Conservation (phyloP, 1,140 invertebrate species). For the Pachypsylla venusta region DNA sequence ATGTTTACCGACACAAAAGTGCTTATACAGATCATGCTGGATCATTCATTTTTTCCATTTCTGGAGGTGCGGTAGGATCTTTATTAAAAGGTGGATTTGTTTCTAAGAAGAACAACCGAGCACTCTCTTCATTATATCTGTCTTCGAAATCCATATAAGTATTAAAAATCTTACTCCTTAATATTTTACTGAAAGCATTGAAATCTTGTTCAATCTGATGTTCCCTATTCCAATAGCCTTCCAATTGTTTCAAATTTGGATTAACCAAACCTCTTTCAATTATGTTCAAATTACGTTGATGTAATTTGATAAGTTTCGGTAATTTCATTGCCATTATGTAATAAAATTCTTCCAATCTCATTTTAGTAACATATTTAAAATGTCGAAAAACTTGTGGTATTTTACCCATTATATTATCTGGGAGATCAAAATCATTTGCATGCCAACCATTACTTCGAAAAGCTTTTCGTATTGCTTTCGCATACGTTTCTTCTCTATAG, state of each 20-base stretch:
- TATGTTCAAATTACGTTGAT: neutral
- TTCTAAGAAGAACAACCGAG: neutral
- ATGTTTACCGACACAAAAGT: too few relatives aligned
- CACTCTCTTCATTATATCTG: conserved; percentile 1
- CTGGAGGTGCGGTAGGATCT: conserved; percentile 3
- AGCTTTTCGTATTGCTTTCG: neutral
- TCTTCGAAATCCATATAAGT: neutral
- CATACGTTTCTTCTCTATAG: neutral
- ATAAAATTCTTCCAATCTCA: neutral
- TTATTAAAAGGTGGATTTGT: neutral
- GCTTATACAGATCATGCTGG: too few relatives aligned
- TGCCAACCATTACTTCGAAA: neutral
- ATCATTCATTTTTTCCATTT: neutral
- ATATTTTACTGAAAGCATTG: neutral
- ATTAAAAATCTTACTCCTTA: neutral
- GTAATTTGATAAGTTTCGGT: neutral
- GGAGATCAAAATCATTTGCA: neutral
- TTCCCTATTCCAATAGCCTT: neutral
- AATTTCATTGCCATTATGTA: neutral
- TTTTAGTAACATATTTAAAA: neutral
- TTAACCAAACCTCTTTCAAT: neutral
- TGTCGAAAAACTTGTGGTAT: conserved; percentile 2
- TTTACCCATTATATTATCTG: neutral
- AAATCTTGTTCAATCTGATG: neutral
- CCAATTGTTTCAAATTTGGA: neutral